A percentile compares a stretch with the other conserved stretches of the same genome.
phyloP scores from a whole-genome alignment of 2,113 vertebrate species.

The Varanus salvator region DNA sequence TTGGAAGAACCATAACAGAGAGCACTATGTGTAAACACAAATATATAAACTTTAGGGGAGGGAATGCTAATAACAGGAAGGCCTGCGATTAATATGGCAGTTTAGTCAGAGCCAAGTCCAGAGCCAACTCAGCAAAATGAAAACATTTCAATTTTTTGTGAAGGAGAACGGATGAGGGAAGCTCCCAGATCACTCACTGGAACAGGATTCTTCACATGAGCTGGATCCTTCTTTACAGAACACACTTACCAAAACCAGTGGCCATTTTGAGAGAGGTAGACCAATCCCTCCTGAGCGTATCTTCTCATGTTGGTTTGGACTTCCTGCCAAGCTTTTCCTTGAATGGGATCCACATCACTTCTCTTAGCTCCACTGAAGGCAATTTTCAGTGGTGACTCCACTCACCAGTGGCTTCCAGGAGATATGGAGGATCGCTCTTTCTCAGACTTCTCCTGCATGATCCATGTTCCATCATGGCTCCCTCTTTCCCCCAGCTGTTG shows the following conservation, averaged over 20 bases:
- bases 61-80: neutral
- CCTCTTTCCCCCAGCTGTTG: slow-evolving; percentile 14
- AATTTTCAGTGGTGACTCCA: neutral
- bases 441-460: neutral
- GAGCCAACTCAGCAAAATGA: no score
- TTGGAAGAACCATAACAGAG: neutral
- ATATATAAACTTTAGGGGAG: neutral
- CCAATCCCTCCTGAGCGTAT: no score
- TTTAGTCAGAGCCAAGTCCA: neutral
- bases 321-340: no score
- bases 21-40: neutral
- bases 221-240: neutral
- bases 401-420: neutral
- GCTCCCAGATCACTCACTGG: neutral
- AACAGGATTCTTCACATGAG: neutral
- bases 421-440: neutral
- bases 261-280: no score
- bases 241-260: no score
- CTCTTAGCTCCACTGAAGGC: neutral
- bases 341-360: no score
- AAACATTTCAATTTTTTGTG: neutral
- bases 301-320: no score
- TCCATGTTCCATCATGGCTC: neutral
- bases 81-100: neutral
- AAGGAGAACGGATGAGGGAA: no score